Evolutionary conservation across 2,888 invertebrate genomes (phyloP).

Genomic region (Graphium colonna): DNA sequence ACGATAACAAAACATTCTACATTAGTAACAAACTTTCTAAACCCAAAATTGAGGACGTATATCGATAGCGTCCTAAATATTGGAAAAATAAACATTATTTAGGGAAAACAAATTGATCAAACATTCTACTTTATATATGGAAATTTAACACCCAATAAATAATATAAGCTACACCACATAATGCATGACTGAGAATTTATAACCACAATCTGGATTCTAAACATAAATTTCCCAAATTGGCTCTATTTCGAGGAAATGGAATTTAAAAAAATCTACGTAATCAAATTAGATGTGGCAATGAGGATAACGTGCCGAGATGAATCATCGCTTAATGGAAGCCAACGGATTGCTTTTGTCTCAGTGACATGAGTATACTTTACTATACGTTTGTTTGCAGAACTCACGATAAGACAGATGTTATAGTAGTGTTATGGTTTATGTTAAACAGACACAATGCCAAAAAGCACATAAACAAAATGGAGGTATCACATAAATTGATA

Average conservation of each 20-base stretch:
- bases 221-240: conserved; percentile 7
- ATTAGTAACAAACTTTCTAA: too few species aligned
- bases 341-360: background rate
- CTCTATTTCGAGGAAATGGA: conserved; percentile 3
- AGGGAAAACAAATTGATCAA: too few species aligned
- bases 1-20: too few species aligned
- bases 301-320: conserved; percentile 12
- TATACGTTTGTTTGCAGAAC: background rate
- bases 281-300: conserved; percentile 4
- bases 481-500: background rate
- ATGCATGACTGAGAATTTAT: conserved; percentile 12
- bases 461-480: background rate
- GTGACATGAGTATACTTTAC: background rate
- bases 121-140: too few species aligned
- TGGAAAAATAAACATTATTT: too few species aligned
- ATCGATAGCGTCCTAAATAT: too few species aligned
- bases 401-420: background rate
- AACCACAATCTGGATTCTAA: conserved; percentile 1
- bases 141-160: too few species aligned
- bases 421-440: background rate
- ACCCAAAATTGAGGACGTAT: too few species aligned
- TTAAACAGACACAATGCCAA: background rate
- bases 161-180: too few species aligned
- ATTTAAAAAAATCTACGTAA: conserved; percentile 3
- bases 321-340: background rate